These are phyloP conservation scores for Drosophila pandora DNA, from an alignment of 1,140 invertebrate species.

Conservation along the genomic window DNA sequence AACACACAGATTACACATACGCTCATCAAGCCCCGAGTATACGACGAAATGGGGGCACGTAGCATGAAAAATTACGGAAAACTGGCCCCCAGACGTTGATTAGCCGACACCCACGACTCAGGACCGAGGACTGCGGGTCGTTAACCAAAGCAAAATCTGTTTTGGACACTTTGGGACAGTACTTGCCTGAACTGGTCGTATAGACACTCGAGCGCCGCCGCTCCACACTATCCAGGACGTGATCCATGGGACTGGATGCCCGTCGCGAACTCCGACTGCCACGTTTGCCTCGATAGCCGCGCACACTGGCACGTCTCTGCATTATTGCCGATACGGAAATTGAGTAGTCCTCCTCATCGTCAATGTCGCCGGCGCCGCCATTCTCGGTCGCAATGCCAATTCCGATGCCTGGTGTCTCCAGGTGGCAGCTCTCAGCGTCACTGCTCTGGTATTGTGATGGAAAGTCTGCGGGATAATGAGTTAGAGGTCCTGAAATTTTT, in stretches of 20 bases:
- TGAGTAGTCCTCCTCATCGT: constrained; percentile 91
- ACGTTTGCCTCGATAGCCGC: constrained; percentile 85
- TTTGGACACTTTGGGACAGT: constrained; percentile 36
- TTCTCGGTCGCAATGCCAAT: constrained; percentile 26
- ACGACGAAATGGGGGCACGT: constrained; percentile 61
- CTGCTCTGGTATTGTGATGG: constrained; percentile 66
- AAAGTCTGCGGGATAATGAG: constrained; percentile 45
- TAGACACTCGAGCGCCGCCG: constrained; percentile 91
- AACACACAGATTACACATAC: constrained; percentile 65
- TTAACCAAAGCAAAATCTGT: constrained; percentile 59
- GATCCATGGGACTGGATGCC: constrained; percentile 89
- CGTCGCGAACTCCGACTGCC: constrained; percentile 85
- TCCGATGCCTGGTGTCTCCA: constrained; percentile 26
- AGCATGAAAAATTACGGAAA: constrained; percentile 64
- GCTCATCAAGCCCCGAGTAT: constrained; percentile 34
- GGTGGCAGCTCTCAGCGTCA: constrained; percentile 60
- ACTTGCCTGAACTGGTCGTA: constrained; percentile 94
- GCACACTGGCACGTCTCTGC: constrained; percentile 88
- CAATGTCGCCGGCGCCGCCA: constrained; percentile 60
- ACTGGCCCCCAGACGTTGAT: constrained; percentile 57
- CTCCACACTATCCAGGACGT: constrained; percentile 78
- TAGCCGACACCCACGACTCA: constrained; percentile 41
- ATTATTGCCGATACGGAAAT: constrained; percentile 92
- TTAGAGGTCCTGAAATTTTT: not conserved
- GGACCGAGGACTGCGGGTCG: constrained; percentile 8